A percentile compares a stretch with the other conserved stretches of the same genome.
Conservation (phyloP, 2,113 vertebrate genomes). For the Bufo bufo region DNA sequence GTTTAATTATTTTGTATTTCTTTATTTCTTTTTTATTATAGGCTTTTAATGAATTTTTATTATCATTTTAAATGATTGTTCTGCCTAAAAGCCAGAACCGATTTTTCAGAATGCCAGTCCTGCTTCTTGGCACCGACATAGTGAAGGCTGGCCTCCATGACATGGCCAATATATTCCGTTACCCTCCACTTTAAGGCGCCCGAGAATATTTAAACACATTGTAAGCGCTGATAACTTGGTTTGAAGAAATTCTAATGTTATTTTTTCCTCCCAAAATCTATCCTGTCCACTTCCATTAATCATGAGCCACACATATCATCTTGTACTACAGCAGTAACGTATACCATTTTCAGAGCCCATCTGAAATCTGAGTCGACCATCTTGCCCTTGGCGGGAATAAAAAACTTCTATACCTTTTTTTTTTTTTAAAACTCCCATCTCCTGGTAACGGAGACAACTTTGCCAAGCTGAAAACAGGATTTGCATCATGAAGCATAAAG, state of each 20-base stretch:
- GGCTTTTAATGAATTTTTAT: neutral
- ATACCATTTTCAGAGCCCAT: neutral
- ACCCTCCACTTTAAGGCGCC: neutral
- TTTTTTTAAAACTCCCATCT: slow-evolving; percentile 62
- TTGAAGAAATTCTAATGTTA: neutral
- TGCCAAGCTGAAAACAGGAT: slow-evolving; percentile 80
- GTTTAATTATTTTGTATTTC: too few species aligned
- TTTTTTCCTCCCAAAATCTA: neutral
- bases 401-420: slow-evolving; percentile 56
- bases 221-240: neutral
- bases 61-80: neutral
- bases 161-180: neutral
- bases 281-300: neutral
- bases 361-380: slow-evolving; percentile 5
- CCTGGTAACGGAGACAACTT: slow-evolving; percentile 65
- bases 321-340: neutral
- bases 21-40: too few species aligned
- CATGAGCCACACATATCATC: neutral
- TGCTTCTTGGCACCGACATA: neutral
- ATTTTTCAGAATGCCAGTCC: neutral
- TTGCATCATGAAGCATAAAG: slow-evolving; percentile 73
- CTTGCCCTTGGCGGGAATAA: neutral
- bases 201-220: neutral
- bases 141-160: neutral
- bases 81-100: neutral